A percentile compares a stretch with the other conserved stretches of the same genome.
Conservation (phyloP, 2,113 vertebrate genomes). For the Mixornis gularis region DNA sequence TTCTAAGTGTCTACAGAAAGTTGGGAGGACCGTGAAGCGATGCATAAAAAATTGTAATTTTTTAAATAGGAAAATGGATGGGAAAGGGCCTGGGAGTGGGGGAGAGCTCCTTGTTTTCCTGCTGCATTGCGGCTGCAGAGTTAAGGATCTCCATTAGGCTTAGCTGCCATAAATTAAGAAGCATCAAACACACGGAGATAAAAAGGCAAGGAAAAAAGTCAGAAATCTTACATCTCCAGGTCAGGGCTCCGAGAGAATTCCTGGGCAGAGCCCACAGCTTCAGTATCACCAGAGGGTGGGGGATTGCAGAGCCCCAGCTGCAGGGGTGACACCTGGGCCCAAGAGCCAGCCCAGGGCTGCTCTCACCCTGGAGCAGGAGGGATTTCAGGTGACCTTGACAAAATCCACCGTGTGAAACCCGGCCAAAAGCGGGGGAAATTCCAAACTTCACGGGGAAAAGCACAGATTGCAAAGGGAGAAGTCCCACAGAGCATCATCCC, state of each 20-base stretch:
- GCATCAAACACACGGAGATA: neutral
- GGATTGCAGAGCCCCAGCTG: too few species aligned
- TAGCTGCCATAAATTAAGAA: neutral
- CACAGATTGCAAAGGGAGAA: neutral
- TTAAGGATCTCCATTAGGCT: neutral
- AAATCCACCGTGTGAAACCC: neutral
- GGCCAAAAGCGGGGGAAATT: neutral
- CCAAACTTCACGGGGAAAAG: neutral
- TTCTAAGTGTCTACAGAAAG: neutral
- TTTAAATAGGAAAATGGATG: neutral
- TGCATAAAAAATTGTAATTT: neutral
- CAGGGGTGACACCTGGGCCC: rapidly evolving
- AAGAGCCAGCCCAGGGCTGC: neutral
- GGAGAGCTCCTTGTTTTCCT: neutral
- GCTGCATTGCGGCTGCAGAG: conserved; percentile 1
- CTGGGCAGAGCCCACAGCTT: rapidly evolving
- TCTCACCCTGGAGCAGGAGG: neutral
- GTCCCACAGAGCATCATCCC: neutral
- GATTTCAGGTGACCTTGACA: neutral
- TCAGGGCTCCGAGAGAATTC: rapidly evolving
- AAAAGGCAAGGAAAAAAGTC: neutral
- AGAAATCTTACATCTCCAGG: neutral
- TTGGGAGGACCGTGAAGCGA: neutral
- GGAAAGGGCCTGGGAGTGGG: neutral
- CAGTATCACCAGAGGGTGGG: neutral